Evolutionary conservation across 2,797 vertebrate species (phyloP).

Genomic region (Dromococcyx pavoninus): DNA sequence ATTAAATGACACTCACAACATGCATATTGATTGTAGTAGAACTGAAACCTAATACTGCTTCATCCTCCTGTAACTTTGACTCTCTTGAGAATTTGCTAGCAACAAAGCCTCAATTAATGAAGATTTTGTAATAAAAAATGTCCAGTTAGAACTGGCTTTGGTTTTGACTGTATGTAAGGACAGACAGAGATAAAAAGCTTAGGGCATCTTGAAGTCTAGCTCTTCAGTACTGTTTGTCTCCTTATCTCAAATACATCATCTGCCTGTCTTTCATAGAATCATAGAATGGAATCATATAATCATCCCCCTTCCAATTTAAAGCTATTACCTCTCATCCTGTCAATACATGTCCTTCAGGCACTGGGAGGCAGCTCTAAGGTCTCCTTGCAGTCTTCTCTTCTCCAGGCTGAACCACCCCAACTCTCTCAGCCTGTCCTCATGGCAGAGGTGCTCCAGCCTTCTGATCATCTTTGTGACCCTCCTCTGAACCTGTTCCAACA

Average conservation of each 20-base stretch:
- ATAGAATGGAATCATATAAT: too few species aligned
- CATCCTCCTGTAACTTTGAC: background rate
- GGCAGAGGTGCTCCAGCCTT: too few species aligned
- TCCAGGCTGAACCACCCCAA: too few species aligned
- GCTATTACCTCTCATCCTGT: too few species aligned
- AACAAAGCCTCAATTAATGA: background rate
- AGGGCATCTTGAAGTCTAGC: background rate
- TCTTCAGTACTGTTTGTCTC: background rate
- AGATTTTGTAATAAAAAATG: background rate
- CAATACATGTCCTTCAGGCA: too few species aligned
- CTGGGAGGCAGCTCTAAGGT: too few species aligned
- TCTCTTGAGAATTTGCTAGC: slow-evolving; percentile 1
- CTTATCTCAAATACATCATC: background rate
- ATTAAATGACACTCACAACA: slow-evolving; percentile 43
- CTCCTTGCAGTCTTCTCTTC: too few species aligned
- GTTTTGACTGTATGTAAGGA: background rate
- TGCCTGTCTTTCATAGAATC: background rate
- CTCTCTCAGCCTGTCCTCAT: too few species aligned
- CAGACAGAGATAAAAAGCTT: background rate
- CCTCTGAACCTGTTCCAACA: too few species aligned
- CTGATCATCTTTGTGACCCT: too few species aligned
- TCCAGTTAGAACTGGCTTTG: background rate
- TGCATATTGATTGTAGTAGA: background rate
- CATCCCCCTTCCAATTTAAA: too few species aligned
- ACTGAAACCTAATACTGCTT: background rate